Conservation (phyloP, 2,113 vertebrate species). For the Ursus arctos region DNA sequence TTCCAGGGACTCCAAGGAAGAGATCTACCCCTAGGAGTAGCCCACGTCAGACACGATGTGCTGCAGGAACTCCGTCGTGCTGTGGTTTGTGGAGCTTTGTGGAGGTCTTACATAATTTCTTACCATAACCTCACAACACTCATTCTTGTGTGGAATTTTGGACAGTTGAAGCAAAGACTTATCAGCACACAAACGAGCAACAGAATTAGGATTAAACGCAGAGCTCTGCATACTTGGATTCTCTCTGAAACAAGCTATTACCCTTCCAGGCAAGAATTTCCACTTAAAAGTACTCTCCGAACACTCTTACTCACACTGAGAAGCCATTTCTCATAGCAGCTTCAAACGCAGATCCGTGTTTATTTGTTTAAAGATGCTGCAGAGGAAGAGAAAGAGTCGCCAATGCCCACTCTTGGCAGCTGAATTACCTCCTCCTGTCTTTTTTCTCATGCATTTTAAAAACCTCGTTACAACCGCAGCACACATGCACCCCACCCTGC, state of each 20-base stretch:
- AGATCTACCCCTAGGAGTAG: fast-evolving
- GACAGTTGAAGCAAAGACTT: neutral
- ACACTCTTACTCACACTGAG: neutral
- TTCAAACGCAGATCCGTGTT: neutral
- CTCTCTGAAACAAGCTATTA: neutral
- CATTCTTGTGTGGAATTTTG: fast-evolving
- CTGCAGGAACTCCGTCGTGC: fast-evolving
- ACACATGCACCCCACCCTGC: neutral
- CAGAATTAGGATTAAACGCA: neutral
- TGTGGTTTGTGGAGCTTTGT: neutral
- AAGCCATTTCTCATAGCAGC: neutral
- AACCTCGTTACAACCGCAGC: neutral
- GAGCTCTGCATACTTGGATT: neutral
- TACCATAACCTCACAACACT: neutral
- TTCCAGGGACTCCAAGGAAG: no score
- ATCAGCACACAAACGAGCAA: neutral
- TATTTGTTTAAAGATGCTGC: neutral
- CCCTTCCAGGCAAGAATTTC: neutral
- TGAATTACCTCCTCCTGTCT: neutral
- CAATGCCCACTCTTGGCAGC: no score
- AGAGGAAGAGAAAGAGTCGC: neutral
- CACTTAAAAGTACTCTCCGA: neutral
- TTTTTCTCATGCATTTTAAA: neutral
- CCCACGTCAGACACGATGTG: fast-evolving
- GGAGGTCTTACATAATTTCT: neutral